Evolutionary conservation across 2,113 vertebrate species (phyloP).

Genomic region (Poeciliopsis retropinna): DNA sequence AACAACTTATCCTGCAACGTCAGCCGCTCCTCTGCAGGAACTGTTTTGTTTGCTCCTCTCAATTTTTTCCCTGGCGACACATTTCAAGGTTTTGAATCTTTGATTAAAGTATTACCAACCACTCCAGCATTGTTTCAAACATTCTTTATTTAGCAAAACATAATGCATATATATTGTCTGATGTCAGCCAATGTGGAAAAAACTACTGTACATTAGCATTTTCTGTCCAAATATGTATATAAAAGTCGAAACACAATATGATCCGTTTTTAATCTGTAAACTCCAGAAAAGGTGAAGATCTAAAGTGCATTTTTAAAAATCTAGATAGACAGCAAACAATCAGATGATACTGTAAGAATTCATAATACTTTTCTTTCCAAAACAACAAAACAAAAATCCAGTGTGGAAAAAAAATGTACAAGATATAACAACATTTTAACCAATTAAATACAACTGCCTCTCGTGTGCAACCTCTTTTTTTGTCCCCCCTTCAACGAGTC

Average conservation of each 20-base stretch:
- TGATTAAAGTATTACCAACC: not conserved
- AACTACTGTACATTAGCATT: conserved; percentile 43
- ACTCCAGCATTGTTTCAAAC: conserved; percentile 40
- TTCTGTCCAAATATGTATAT: conserved; percentile 20
- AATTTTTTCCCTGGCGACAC: not conserved
- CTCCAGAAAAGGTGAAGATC: conserved; percentile 48
- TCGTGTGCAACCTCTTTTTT: conserved; percentile 9
- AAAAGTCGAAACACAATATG: conserved; percentile 38
- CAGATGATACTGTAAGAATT: conserved; percentile 32
- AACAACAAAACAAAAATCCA: conserved; percentile 46
- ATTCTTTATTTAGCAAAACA: conserved; percentile 71
- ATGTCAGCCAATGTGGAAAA: conserved; percentile 35
- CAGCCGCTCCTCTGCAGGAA: not conserved
- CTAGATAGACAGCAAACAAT: conserved; percentile 53
- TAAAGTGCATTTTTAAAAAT: conserved; percentile 70
- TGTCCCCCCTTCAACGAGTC: conserved; percentile 17
- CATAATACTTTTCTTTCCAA: conserved; percentile 58
- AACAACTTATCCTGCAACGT: not conserved
- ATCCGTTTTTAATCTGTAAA: conserved; percentile 60
- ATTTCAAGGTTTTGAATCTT: not conserved
- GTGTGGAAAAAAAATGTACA: conserved; percentile 63
- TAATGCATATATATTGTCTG: conserved; percentile 48
- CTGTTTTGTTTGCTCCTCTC: not conserved
- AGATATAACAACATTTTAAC: conserved; percentile 26
- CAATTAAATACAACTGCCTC: conserved; percentile 22